Base-by-base conservation (phyloP, 2,113 vertebrate species). In the Ibidorhyncha struthersii region DNA sequence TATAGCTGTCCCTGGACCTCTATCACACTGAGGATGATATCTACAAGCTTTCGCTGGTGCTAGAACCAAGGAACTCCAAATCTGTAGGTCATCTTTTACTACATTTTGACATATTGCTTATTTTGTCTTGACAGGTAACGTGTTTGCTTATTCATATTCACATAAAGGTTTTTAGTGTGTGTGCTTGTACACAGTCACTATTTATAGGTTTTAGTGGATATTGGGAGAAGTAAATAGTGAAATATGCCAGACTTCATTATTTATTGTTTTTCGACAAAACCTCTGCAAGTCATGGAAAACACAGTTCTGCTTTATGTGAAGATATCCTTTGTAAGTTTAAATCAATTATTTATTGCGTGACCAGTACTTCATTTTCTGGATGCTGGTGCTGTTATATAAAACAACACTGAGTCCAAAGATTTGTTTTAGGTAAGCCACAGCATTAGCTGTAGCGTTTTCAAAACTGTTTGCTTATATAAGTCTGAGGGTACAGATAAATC, bases 1-100 rank as follows among this genome's bases (percentile, higher is more conserved):
- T 81, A 10, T 92, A 99, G 99, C 99, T 99, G 88, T 99, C 99
- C 69, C 97, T 99, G 95, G 99, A 99, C 89, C 99, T 99, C 86
- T 99, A 99, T 94, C 99, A 99, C 94, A 99, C 99, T 17, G 99
- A 99, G 84, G 99, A 99, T 93, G 99, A 99, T 94, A 99, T 99
- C 97, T 99, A 99, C 94, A 99, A 99, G 93, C 98, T 99, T 52
- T 99, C 99, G 0, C 96, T 99, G 97, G 98, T 99, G 77, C 98
- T 99, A 96, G 99, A 99, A 96, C 99, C 99, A 70, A 98, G 99
- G 55, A 99, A 99, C 97, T 98, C 99, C 56, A 99, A 99, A 98
- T 99, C 99, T 61, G 98, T 98, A 98, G 0, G 98, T 97, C 21
- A 53, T 52, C 23, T 83, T 69, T 74, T 66, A 69, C 38, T 70